Base-by-base conservation (phyloP, 2,113 vertebrate genomes). In the Donacobius atricapilla region DNA sequence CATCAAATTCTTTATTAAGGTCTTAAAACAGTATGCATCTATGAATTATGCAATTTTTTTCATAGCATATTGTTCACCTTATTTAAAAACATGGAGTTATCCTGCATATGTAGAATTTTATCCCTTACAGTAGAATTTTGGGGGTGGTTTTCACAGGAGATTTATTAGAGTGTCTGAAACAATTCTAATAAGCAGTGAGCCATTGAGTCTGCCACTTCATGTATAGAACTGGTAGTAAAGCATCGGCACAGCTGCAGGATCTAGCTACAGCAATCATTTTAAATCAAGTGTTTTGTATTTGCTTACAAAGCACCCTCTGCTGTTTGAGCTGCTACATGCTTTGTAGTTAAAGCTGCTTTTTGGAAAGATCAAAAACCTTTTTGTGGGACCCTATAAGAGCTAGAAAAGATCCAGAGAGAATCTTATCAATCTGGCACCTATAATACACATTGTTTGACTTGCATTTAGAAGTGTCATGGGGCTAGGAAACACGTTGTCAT, bases 1-100 rank as follows among this genome's bases (percentile, higher is more conserved):
- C 97, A 98, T 98, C 94, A 96, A 97, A 95, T 96, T 97, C 92
- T 96, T 96, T 97, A 97, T 96, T 97, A 97, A 97, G 72, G 83
- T 96, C 97, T 97, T 91, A 86, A 96, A 97, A 96, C 94, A 94
- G 81, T 95, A 79, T 84, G 90, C 81, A 75, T 77, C 63, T 63
- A 94, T 97, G 97, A 97, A 97, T 98, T 96, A 97, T 97, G 84
- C 90, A 98, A n/a, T n/a, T 97, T 61, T 66, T 91, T 96, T 94
- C 83, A 66, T 65, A 64, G 77, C 51, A n/a, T 57, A 90, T 56
- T 89, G 54, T 93, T 96, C 95, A 84, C 89, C 91, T 96, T 95
- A 96, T 97, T 97, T 92, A 90, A 95, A 98, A 96, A 90, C 72
- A 87, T 30, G 22, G 91, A 93, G 42, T 33, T 93, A 85, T 76